phyloP scores from a whole-genome alignment of 2,113 vertebrate genomes.

The Sinocyclocheilus grahami region DNA sequence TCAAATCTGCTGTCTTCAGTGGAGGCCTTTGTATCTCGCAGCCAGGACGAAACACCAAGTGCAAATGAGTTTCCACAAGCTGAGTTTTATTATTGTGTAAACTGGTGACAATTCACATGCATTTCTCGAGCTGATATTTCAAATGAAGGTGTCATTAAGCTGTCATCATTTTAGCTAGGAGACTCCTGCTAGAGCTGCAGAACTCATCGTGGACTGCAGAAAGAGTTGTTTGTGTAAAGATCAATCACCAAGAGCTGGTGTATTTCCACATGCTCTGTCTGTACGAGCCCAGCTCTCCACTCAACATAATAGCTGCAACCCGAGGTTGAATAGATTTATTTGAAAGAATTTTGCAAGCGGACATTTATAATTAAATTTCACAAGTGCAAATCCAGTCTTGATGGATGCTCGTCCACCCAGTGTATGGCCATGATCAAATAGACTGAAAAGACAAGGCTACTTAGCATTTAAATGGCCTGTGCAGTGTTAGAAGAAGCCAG shows the following conservation, averaged over 20 bases:
- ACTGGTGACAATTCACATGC: conserved; percentile 25
- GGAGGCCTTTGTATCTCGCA: conserved; percentile 49
- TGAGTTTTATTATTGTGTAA: conserved; percentile 49
- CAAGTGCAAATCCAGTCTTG: conserved; percentile 75
- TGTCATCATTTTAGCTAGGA: conserved; percentile 30
- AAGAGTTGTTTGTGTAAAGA: conserved; percentile 69
- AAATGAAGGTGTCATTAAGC: conserved; percentile 43
- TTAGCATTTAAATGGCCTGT: conserved; percentile 80
- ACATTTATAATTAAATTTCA: conserved; percentile 77
- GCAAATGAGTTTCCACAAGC: conserved; percentile 52
- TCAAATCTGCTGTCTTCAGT: conserved; percentile 22
- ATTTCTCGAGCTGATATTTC: conserved; percentile 34
- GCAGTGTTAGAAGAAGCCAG: conserved; percentile 9
- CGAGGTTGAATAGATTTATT: conserved; percentile 66
- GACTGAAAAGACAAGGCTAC: conserved; percentile 69
- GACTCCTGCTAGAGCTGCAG: conserved; percentile 33
- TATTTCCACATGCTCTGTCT: conserved; percentile 42
- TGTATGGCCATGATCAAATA: conserved; percentile 66
- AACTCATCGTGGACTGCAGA: conserved; percentile 4
- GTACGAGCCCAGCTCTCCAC: conserved; percentile 10
- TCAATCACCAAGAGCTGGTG: conserved; percentile 70
- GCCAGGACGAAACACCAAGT: conserved; percentile 40
- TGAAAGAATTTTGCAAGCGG: conserved; percentile 65
- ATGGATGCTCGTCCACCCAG: conserved; percentile 71
- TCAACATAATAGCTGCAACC: conserved; percentile 65